Conservation (phyloP, 2,113 vertebrate species). For the Oceanodroma tethys region DNA sequence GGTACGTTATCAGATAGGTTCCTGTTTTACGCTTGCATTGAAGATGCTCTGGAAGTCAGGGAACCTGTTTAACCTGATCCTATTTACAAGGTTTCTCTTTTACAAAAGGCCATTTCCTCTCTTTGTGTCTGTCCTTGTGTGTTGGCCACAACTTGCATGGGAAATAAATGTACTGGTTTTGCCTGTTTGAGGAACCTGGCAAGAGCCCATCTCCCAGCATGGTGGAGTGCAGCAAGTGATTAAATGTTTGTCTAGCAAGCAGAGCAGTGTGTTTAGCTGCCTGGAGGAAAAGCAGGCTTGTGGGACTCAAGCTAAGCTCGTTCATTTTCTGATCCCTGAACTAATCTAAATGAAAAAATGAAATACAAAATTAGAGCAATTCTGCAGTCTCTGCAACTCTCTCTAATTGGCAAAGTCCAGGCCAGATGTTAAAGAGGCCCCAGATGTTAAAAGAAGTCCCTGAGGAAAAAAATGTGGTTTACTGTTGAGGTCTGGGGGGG, state of each 20-base stretch:
- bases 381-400: not conserved
- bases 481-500: not conserved
- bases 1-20: not conserved
- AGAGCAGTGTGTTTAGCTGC: not conserved
- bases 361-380: not conserved
- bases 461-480: not conserved
- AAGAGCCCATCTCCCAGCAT: not conserved
- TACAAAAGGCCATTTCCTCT: not conserved
- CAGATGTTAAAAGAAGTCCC: not conserved
- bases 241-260: constrained; percentile 40
- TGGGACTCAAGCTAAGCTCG: constrained; percentile 15
- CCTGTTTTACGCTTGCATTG: not conserved
- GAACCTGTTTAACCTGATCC: not conserved
- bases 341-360: constrained; percentile 25
- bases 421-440: not conserved
- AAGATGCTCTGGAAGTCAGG: not conserved
- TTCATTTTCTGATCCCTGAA: constrained; percentile 52
- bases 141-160: not conserved
- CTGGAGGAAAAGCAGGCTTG: constrained; percentile 27
- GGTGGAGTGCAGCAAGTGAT: not conserved
- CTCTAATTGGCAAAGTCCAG: not conserved
- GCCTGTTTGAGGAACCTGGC: not conserved
- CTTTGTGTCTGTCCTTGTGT: not conserved
- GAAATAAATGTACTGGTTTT: not conserved
- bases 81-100: not conserved